These are phyloP conservation scores for Pipistrellus pygmaeus DNA, from an alignment of 2,797 vertebrate species.

Conservation along the genomic window DNA sequence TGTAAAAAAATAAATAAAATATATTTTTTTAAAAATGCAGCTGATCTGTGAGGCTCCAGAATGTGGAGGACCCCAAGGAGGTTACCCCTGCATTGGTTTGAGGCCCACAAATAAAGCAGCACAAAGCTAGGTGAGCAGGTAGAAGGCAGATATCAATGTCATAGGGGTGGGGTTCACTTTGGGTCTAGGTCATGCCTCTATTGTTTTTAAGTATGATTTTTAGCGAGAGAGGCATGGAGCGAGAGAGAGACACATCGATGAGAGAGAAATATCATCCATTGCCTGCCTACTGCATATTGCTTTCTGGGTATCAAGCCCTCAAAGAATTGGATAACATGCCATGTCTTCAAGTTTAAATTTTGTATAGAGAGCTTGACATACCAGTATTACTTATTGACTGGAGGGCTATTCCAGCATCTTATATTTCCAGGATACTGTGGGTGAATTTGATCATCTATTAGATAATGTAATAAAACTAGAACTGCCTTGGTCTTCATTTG, in stretches of 20 bases:
- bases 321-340: background rate
- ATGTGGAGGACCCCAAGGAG: background rate
- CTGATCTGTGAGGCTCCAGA: background rate
- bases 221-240: no score
- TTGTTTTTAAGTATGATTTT: no score
- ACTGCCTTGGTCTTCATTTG: background rate
- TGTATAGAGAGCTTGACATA: background rate
- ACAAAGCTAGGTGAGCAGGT: background rate
- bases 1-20: no score
- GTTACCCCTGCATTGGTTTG: background rate
- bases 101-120: background rate
- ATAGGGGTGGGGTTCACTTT: background rate
- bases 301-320: no score
- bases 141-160: background rate
- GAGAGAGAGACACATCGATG: no score
- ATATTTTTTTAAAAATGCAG: no score
- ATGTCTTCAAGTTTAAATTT: background rate
- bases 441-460: background rate
- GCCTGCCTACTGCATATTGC: no score
- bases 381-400: background rate
- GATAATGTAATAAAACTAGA: background rate
- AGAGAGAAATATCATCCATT: no score
- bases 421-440: background rate
- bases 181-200: background rate
- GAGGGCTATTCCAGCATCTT: background rate